phyloP scores from a whole-genome alignment of 1,140 invertebrate genomes.

The Atta colombica region DNA sequence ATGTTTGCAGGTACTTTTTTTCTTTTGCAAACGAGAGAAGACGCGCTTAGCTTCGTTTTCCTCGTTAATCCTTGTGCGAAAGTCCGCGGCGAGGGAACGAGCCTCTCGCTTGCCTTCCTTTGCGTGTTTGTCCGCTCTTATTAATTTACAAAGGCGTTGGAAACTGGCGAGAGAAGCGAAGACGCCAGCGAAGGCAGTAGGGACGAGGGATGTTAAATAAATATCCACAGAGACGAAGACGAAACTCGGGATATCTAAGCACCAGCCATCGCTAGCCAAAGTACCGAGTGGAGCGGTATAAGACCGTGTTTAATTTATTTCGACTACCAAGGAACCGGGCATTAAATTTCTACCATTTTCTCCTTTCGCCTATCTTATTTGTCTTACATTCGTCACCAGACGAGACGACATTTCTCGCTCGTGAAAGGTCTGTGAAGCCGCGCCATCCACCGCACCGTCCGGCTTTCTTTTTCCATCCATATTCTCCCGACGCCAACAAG shows the following conservation, averaged over 20 bases:
- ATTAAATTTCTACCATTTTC: conserved; percentile 76
- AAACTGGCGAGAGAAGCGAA: conserved; percentile 28
- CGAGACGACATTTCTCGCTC: conserved; percentile 34
- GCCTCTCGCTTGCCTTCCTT: conserved; percentile 33
- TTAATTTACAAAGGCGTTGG: conserved; percentile 77
- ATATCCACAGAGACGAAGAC: conserved; percentile 73
- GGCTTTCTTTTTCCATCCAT: conserved; percentile 39
- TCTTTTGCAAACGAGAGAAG: conserved; percentile 44
- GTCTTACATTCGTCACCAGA: conserved; percentile 77
- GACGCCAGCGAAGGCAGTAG: conserved; percentile 26
- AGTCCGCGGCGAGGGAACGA: conserved; percentile 36
- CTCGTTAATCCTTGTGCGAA: conserved; percentile 61
- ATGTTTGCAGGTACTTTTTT: conserved; percentile 71
- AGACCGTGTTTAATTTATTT: conserved; percentile 81
- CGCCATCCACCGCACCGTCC: neutral
- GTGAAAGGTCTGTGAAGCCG: conserved; percentile 22
- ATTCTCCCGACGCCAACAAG: conserved; percentile 35
- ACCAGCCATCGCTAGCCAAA: conserved; percentile 30
- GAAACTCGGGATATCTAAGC: conserved; percentile 72
- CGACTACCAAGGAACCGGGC: conserved; percentile 71
- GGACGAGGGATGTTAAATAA: conserved; percentile 70
- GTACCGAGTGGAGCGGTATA: conserved; percentile 62
- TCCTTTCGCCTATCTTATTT: conserved; percentile 70
- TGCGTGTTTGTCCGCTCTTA: conserved; percentile 76
- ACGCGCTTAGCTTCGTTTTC: conserved; percentile 58